These are phyloP conservation scores for Synanthedon andrenaeformis DNA, from an alignment of 2,888 invertebrate species.

Conservation along the genomic window DNA sequence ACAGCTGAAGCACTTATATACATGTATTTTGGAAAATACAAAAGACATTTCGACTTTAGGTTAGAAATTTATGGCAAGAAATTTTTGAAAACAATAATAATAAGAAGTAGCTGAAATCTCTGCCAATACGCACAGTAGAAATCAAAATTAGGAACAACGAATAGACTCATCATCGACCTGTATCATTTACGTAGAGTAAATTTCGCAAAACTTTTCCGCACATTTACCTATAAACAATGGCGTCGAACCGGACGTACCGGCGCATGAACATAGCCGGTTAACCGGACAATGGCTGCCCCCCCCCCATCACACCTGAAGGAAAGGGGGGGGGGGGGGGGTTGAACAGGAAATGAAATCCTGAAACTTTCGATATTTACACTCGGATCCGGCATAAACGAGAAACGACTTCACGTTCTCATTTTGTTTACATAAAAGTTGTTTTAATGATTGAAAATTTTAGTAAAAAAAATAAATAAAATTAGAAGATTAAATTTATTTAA, in stretches of 20 bases:
- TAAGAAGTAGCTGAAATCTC: no score
- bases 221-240: not conserved
- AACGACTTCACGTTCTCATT: slow-evolving; percentile 14
- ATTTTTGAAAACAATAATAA: no score
- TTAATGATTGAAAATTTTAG: not conserved
- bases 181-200: no score
- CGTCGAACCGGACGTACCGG: not conserved
- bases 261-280: not conserved
- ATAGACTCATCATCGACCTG: no score
- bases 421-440: not conserved
- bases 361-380: slow-evolving; percentile 38
- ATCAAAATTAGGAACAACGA: no score
- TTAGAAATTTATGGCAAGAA: no score
- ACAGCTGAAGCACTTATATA: no score
- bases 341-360: slow-evolving; percentile 34
- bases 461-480: not conserved
- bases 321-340: slow-evolving; percentile 2
- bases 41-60: no score
- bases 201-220: not conserved
- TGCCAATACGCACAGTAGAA: no score
- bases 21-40: no score
- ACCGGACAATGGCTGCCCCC: not conserved
- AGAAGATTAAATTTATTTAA: no score
- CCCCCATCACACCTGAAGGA: not conserved
- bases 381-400: slow-evolving; percentile 19